Evolutionary conservation across 2,797 vertebrate species (phyloP).

Genomic region (Sebastes aleutianus): DNA sequence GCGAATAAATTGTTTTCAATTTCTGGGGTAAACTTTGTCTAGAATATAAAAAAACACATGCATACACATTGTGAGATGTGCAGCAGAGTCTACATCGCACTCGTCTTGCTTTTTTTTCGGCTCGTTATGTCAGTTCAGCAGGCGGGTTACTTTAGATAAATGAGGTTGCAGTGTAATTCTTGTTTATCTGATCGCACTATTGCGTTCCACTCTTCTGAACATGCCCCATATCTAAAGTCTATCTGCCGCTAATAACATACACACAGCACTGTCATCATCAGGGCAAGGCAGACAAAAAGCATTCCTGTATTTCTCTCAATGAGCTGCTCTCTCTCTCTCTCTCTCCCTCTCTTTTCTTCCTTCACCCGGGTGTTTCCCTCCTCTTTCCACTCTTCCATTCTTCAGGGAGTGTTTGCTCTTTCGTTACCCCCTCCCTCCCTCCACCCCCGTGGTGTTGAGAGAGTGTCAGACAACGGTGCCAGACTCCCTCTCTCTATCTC

Average conservation of each 20-base stretch:
- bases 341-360: conserved; percentile 6
- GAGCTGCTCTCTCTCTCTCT: conserved; percentile 23
- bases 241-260: conserved; percentile 51
- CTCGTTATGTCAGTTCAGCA: conserved; percentile 36
- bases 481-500: conserved; percentile 43
- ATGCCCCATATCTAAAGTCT: conserved; percentile 36
- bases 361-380: conserved; percentile 29
- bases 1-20: conserved; percentile 11
- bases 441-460: conserved; percentile 45
- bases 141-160: conserved; percentile 47
- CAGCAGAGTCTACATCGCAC: conserved; percentile 6
- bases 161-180: conserved; percentile 32
- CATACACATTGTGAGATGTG: background rate
- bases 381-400: conserved; percentile 48
- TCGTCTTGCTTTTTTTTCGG: conserved; percentile 19
- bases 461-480: conserved; percentile 55
- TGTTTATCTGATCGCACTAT: conserved; percentile 52
- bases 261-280: conserved; percentile 39
- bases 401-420: conserved; percentile 58
- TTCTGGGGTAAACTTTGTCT: background rate
- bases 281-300: conserved; percentile 21
- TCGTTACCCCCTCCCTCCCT: conserved; percentile 30
- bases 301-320: conserved; percentile 65
- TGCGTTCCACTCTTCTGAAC: conserved; percentile 39
- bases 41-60: background rate